Percentiles rank a stretch among this genome's conserved stretches.
Conservation (phyloP, 2,888 invertebrate genomes). For the Luffia ferchaultella region DNA sequence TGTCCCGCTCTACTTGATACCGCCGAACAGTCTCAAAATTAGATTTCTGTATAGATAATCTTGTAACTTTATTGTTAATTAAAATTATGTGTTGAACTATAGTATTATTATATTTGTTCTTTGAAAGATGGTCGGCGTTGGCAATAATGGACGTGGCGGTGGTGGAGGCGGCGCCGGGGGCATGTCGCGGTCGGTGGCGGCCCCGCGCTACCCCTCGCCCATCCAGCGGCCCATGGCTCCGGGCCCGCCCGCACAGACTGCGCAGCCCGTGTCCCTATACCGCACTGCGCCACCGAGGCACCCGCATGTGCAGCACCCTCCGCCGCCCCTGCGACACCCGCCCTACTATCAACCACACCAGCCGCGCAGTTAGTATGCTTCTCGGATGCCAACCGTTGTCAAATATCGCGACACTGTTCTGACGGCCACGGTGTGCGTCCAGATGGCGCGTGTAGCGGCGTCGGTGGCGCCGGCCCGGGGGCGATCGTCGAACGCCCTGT, state of each 20-base stretch:
- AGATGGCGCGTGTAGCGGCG: conserved; percentile 17
- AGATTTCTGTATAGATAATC: too few relatives aligned
- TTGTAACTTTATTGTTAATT: too few relatives aligned
- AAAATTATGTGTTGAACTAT: too few relatives aligned
- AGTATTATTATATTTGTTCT: conserved; percentile 9
- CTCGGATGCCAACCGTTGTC: too few relatives aligned
- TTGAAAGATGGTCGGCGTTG: conserved; percentile 42
- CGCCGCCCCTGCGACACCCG: conserved; percentile 25
- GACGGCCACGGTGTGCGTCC: too few relatives aligned
- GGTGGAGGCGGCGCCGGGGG: conserved; percentile 25
- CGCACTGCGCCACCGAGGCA: conserved; percentile 33
- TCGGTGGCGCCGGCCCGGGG: conserved; percentile 32
- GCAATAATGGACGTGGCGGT: conserved; percentile 39
- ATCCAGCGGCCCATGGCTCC: conserved; percentile 63
- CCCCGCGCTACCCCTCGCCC: conserved; percentile 62
- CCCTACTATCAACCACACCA: conserved; percentile 51
- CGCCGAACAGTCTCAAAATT: too few relatives aligned
- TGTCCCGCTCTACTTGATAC: too few relatives aligned
- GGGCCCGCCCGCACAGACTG: conserved; percentile 26
- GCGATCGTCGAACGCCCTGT: conserved; percentile 28
- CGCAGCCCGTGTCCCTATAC: conserved; percentile 25
- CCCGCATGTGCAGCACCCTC: conserved; percentile 28
- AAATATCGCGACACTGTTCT: too few relatives aligned
- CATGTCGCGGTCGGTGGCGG: conserved; percentile 31
- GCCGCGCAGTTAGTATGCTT: conserved; percentile 47